Percentiles rank a stretch among this genome's conserved stretches.
Evolutionary conservation across 2,888 invertebrate species (phyloP).

Genomic region (Yponomeuta cagnagella): DNA sequence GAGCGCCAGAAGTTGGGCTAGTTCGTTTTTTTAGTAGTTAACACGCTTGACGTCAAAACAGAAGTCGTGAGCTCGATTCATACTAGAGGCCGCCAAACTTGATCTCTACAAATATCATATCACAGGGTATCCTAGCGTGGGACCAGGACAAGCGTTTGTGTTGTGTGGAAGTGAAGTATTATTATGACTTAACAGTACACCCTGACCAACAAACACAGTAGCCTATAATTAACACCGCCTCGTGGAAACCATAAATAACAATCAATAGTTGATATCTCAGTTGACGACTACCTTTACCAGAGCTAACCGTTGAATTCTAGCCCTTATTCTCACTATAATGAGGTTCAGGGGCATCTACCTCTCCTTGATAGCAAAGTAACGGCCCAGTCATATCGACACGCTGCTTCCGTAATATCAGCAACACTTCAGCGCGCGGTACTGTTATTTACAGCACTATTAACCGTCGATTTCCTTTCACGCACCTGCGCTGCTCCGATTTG

Average conservation of each 20-base stretch:
- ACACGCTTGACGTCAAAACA: too few relatives aligned
- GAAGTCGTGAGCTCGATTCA: too few relatives aligned
- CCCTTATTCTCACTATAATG: not conserved
- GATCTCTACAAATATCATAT: too few relatives aligned
- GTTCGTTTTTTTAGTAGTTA: too few relatives aligned
- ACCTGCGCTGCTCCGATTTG: constrained; percentile 11
- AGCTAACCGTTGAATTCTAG: not conserved
- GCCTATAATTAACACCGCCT: not conserved
- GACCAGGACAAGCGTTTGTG: too few relatives aligned
- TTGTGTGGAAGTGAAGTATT: too few relatives aligned
- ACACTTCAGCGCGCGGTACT: constrained; percentile 13
- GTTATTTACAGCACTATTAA: constrained; percentile 13
- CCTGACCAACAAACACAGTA: not conserved
- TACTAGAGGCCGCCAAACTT: too few relatives aligned
- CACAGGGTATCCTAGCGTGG: too few relatives aligned
- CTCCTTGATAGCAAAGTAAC: not conserved
- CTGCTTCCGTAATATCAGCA: constrained; percentile 11
- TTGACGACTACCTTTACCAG: not conserved
- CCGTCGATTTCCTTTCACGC: constrained; percentile 14
- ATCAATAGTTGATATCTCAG: constrained; percentile 3
- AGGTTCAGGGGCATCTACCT: not conserved
- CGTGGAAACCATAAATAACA: not conserved
- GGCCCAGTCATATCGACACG: not conserved
- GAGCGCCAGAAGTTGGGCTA: too few relatives aligned
- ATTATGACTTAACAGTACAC: not conserved